Evolutionary conservation across 1,140 invertebrate genomes (phyloP).

Genomic region (Drosophila pruinosa): DNA sequence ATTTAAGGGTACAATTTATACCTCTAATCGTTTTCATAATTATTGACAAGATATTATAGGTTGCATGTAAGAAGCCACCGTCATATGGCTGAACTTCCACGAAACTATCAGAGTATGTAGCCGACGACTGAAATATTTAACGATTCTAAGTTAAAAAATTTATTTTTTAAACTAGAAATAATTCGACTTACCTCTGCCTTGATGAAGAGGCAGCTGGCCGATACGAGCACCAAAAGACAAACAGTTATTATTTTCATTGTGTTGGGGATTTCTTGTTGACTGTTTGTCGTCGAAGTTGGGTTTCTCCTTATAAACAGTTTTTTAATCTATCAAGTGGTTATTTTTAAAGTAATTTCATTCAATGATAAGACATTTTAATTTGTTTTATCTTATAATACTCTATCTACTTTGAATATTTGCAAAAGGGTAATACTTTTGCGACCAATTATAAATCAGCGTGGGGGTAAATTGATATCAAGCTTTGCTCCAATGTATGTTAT

Average conservation of each 20-base stretch:
- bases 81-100: not conserved
- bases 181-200: not conserved
- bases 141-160: not conserved
- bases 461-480: too few relatives aligned
- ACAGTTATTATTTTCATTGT: slow-evolving; percentile 1
- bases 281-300: not conserved
- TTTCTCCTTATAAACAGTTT: slow-evolving; percentile 1
- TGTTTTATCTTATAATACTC: not conserved
- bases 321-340: not conserved
- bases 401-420: not conserved
- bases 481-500: too few relatives aligned
- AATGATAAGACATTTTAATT: not conserved
- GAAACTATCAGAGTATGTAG: not conserved
- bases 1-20: slow-evolving; percentile 16
- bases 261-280: not conserved
- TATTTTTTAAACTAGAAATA: not conserved
- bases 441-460: too few relatives aligned
- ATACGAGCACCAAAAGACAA: not conserved
- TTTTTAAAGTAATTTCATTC: not conserved
- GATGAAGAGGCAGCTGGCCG: not conserved
- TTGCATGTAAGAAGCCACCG: not conserved
- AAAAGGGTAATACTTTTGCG: too few relatives aligned
- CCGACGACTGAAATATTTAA: not conserved
- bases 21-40: slow-evolving; percentile 13
- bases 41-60: slow-evolving; percentile 3